Base-by-base conservation (phyloP, 2,113 vertebrate species). In the Caloenas nicobarica region DNA sequence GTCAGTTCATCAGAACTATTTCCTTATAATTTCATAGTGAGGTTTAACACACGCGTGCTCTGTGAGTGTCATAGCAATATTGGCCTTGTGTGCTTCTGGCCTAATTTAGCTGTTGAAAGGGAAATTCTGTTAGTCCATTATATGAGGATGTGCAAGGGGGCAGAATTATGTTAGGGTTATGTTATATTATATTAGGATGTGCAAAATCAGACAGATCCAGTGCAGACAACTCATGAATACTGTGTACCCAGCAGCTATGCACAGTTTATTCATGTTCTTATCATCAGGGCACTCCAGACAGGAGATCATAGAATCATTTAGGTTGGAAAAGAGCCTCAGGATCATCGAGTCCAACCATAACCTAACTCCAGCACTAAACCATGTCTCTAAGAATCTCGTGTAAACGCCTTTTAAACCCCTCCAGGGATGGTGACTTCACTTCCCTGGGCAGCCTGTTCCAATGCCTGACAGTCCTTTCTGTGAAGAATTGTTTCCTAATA, bases 251-350 rank as follows among this genome's bases (percentile, higher is more conserved):
- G 80, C 42, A 69, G 5, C 46, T 42, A 8, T 5, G 22, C 46
- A 29, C 26, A 40, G 56, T 28, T 81, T 66, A 6, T 24, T 86
- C 42, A 51, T 3, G 16, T 48, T 51, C 60, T 50, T 4, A 2
- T 48, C 2, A 2, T 33, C 60, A 61, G 1, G 3, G 58, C 61
- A 16, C 13, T 76, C 56, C 0, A 2, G 38, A 58, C 15, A 64
- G 77, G 58, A 88, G 42, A 44, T 44, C 42, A 44, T 8, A 44
- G 16, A 17, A 18, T 44, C 16, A 44, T 44, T 44, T 44, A 17
- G 42, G 16, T 44, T 44, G 42, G 42, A 44, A 8, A 16, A 44
- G 42, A 44, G 16, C 42, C 42, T 44, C 42, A 44, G 42, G 42
- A 44, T 44, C 42, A 44, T 44, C 17, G 42, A 44, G 42, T 44